Evolutionary conservation across 2,797 vertebrate genomes (phyloP).

Genomic region (Botia almorhae): DNA sequence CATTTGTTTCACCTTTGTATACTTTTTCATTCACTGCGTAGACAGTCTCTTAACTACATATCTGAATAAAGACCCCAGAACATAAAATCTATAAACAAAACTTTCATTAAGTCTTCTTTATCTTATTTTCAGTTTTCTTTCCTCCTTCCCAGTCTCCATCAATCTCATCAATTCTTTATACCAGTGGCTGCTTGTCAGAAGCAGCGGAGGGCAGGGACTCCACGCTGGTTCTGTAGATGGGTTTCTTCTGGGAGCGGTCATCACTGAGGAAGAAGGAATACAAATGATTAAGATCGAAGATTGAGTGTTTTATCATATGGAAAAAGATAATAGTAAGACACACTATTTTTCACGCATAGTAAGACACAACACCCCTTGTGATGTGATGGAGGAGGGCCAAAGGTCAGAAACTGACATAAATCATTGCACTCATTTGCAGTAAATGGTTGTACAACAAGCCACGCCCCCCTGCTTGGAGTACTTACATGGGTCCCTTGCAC

Average conservation of each 20-base stretch:
- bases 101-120: constrained; percentile 20
- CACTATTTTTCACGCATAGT: too few relatives aligned
- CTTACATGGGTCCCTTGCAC: constrained; percentile 83
- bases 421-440: too few relatives aligned
- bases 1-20: constrained; percentile 60
- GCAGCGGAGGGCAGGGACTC: constrained; percentile 75
- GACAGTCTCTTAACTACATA: constrained; percentile 34
- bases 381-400: constrained; percentile 37
- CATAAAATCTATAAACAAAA: constrained; percentile 9
- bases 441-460: neutral
- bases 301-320: constrained; percentile 34
- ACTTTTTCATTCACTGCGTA: constrained; percentile 59
- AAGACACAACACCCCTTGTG: too few relatives aligned
- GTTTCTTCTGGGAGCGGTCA: constrained; percentile 82
- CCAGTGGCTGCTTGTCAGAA: constrained; percentile 82
- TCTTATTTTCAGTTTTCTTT: constrained; percentile 7
- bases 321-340: constrained; percentile 1
- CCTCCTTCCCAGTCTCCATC: constrained; percentile 35
- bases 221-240: constrained; percentile 81
- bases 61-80: constrained; percentile 32
- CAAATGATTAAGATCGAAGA: neutral
- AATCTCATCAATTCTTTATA: constrained; percentile 67
- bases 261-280: constrained; percentile 69
- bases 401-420: neutral
- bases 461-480: constrained; percentile 4